phyloP scores from a whole-genome alignment of 2,888 invertebrate genomes.

The Cosmopolites sordidus region DNA sequence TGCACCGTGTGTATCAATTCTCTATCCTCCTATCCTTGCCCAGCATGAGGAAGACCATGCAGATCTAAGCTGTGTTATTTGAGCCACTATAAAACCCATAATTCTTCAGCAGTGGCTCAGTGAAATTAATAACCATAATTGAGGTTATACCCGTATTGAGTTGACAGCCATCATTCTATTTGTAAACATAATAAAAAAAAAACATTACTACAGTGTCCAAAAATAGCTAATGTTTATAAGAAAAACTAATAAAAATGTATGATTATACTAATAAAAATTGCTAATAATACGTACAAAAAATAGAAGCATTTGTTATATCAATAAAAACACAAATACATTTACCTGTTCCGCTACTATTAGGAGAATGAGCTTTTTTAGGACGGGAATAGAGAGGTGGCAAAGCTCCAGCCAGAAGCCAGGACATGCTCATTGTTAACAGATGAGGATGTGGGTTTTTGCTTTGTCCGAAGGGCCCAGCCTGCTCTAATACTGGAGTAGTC shows the following conservation, averaged over 20 bases:
- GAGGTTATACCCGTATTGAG: too few species aligned
- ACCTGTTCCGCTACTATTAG: constrained; percentile 45
- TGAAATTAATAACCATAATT: too few species aligned
- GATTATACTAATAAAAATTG: background rate
- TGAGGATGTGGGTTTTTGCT: constrained; percentile 40
- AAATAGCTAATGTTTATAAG: background rate
- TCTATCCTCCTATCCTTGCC: too few species aligned
- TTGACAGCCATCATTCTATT: too few species aligned
- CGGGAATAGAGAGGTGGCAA: constrained; percentile 44
- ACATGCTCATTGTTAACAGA: constrained; percentile 47
- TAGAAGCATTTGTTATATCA: too few species aligned
- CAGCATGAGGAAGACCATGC: too few species aligned
- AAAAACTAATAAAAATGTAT: background rate
- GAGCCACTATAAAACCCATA: too few species aligned
- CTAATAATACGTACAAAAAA: too few species aligned
- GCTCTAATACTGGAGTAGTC: constrained; percentile 70
- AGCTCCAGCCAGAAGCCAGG: constrained; percentile 48
- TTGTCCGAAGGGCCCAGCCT: constrained; percentile 49
- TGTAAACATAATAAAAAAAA: too few species aligned
- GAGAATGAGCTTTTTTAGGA: constrained; percentile 45
- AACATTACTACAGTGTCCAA: background rate
- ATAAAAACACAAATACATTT: constrained; percentile 8
- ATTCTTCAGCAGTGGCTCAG: too few species aligned
- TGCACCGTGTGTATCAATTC: too few species aligned
- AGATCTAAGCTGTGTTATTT: too few species aligned